Evolutionary conservation across 1,140 invertebrate species (phyloP).

Genomic region (Vollenhovia emeryi): DNA sequence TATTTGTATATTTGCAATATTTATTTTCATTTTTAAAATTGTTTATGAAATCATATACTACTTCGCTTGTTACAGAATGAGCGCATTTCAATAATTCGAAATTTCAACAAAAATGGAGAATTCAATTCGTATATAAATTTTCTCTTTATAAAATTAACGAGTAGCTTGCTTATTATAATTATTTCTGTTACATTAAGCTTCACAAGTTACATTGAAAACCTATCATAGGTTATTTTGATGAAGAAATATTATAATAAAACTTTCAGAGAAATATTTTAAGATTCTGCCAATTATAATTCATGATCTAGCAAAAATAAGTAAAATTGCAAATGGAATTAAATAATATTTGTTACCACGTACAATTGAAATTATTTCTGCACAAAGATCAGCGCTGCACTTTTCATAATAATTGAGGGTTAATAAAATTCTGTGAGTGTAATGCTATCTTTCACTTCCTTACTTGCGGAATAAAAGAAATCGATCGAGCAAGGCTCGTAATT

Average conservation of each 20-base stretch:
- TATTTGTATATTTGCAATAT: too few species aligned
- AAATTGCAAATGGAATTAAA: neutral
- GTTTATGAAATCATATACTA: neutral
- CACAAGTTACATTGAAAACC: neutral
- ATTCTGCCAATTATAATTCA: neutral
- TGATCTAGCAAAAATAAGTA: neutral
- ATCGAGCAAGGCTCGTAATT: conserved; percentile 38
- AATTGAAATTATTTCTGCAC: neutral
- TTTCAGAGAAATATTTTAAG: conserved; percentile 1
- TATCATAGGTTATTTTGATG: neutral
- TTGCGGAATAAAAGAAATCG: conserved; percentile 34
- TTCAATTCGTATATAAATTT: neutral
- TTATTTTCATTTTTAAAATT: neutral
- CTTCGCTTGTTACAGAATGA: neutral
- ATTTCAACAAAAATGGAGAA: neutral
- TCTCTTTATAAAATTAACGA: neutral
- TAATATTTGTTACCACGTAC: neutral
- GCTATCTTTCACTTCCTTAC: conserved; percentile 18
- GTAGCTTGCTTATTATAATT: neutral
- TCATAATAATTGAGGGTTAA: conserved; percentile 46
- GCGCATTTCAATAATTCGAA: too few species aligned
- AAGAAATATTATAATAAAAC: conserved; percentile 12
- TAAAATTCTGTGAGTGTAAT: conserved; percentile 41
- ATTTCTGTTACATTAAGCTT: neutral
- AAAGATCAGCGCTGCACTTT: neutral